Evolutionary conservation across 2,797 vertebrate genomes (phyloP).

Genomic region (Hipposideros larvatus): DNA sequence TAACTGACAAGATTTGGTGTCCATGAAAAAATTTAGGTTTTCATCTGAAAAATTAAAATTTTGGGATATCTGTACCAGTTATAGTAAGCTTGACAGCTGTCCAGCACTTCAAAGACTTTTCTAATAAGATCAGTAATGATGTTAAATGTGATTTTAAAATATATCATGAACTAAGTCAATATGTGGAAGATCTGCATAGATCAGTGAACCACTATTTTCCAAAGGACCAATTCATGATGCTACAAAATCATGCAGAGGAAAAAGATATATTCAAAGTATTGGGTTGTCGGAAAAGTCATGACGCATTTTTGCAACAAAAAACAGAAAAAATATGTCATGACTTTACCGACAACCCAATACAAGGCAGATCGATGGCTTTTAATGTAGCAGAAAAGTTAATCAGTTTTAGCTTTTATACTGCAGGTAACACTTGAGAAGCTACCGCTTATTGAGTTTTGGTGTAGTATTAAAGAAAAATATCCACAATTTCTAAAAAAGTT

Average conservation of each 20-base stretch:
- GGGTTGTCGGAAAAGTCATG: no score
- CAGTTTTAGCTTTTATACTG: conserved; percentile 15
- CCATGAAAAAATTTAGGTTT: conserved; percentile 70
- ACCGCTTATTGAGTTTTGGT: neutral
- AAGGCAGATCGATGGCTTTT: conserved; percentile 20
- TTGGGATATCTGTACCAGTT: conserved; percentile 56
- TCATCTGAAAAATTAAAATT: conserved; percentile 71
- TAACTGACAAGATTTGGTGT: conserved; percentile 65
- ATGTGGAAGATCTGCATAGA: conserved; percentile 36
- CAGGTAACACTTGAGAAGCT: conserved; percentile 46
- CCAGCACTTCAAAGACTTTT: conserved; percentile 61
- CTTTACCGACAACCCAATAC: no score
- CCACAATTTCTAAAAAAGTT: conserved; percentile 3
- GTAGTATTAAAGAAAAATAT: conserved; percentile 50
- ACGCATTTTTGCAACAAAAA: no score
- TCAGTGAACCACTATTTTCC: neutral
- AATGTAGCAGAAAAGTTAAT: neutral
- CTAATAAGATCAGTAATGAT: conserved; percentile 54
- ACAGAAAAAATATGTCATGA: no score
- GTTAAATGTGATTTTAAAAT: conserved; percentile 56
- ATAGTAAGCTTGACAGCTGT: conserved; percentile 57
- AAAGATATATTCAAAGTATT: conserved; percentile 24
- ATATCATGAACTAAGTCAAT: conserved; percentile 46
- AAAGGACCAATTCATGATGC: conserved; percentile 44
- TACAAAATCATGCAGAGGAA: conserved; percentile 1